Percentiles rank a stretch among this genome's conserved stretches.
phyloP scores from a whole-genome alignment of 2,113 vertebrate species.

The Ramphastos sulfuratus region DNA sequence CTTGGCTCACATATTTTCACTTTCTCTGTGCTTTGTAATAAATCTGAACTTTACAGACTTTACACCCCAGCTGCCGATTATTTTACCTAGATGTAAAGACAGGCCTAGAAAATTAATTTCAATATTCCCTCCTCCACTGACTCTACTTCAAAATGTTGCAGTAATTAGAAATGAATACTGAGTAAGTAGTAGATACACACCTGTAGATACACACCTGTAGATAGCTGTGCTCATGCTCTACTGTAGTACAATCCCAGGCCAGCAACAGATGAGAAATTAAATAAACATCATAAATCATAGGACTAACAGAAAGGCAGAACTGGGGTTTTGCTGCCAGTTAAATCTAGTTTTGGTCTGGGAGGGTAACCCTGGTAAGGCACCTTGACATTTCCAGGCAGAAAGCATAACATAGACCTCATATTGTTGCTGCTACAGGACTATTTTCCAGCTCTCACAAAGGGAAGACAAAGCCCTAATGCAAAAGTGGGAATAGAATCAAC shows the following conservation, averaged over 20 bases:
- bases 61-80: not conserved
- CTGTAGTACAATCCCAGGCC: not conserved
- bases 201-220: too few relatives aligned
- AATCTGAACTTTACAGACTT: not conserved
- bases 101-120: not conserved
- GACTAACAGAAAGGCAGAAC: not conserved
- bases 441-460: fast-evolving
- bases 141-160: not conserved
- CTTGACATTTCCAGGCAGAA: not conserved
- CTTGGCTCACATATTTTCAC: not conserved
- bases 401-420: fast-evolving
- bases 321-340: not conserved
- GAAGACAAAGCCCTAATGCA: not conserved
- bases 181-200: not conserved
- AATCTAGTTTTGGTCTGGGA: not conserved
- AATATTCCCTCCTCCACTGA: not conserved
- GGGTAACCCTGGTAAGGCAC: not conserved
- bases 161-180: not conserved
- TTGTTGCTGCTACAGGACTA: not conserved
- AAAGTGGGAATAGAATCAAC: not conserved
- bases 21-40: not conserved
- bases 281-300: not conserved
- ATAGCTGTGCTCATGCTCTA: not conserved
- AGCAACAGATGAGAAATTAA: not conserved
- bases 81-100: not conserved